Base-by-base conservation (phyloP, 2,888 invertebrate species). In the Syritta pipiens region DNA sequence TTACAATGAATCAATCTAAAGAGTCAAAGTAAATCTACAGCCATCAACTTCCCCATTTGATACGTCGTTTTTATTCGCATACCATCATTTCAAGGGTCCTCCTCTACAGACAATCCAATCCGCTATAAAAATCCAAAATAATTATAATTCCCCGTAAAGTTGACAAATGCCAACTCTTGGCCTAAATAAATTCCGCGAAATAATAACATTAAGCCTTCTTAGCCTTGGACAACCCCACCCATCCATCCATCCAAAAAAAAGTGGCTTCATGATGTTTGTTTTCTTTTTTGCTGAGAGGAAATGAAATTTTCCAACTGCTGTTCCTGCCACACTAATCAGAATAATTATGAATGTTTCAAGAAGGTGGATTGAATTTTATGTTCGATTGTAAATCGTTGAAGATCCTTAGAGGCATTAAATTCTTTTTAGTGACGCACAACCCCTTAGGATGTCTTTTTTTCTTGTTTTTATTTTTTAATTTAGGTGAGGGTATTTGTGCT, bases 381-480 rank as follows among this genome's bases (percentile, higher is more conserved):
- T n/a, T n/a, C n/a, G n/a, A n/a, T n/a, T n/a, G n/a, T n/a, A n/a
- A n/a, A n/a, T n/a, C n/a, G n/a, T n/a, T n/a, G n/a, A 12, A 28
- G 28, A 7, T 17, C 46, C 46, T 26, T 48, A 3, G 14, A 28
- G 46, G 28, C n/a, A 28, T 28, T 17, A 24, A 9, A 7, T 24
- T 12, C 14, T n/a, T 32, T 30, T 10, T 10, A 30, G 6, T 30
- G 28, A 46, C 2, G 20, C 4, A 19, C 10, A 49, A 49, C 32
- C 49, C 30, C n/a, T 49, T n/a, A 49, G 22, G 30, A 49, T 49
- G 49, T 30, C n/a, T n/a, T n/a, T n/a, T n/a, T n/a, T n/a, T n/a
- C n/a, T n/a, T n/a, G n/a, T n/a, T n/a, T n/a, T n/a, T n/a, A n/a
- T n/a, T n/a, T 32, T 49, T 19, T 49, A 30, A 30, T 30, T 32